Evolutionary conservation across 2,797 vertebrate species (phyloP).

Genomic region (Phoeniculus purpureus): DNA sequence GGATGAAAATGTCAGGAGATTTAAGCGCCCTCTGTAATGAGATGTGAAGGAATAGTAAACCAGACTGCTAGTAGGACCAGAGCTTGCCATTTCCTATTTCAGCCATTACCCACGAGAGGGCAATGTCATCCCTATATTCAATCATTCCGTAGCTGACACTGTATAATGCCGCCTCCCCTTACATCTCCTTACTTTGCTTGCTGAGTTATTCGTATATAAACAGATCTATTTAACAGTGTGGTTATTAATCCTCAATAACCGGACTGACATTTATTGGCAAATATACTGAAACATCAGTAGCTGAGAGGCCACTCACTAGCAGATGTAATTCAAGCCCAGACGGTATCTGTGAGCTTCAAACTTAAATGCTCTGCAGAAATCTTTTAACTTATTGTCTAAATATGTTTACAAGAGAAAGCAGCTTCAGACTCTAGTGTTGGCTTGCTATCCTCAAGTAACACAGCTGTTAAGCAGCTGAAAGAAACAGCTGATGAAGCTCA

Average conservation of each 20-base stretch:
- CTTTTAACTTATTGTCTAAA: neutral
- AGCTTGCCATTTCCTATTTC: neutral
- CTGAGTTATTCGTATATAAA: neutral
- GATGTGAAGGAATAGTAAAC: neutral
- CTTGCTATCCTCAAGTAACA: neutral
- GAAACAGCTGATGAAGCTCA: neutral
- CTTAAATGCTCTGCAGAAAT: neutral
- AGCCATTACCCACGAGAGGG: constrained; percentile 61
- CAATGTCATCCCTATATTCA: constrained; percentile 41
- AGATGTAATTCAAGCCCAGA: neutral
- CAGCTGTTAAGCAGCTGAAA: neutral
- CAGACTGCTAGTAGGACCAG: too few relatives aligned
- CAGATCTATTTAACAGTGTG: neutral
- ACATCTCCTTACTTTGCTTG: neutral
- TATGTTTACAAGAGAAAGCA: neutral
- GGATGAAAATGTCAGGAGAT: neutral
- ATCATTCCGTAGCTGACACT: fast-evolving
- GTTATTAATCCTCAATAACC: neutral
- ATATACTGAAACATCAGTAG: neutral
- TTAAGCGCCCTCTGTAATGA: neutral
- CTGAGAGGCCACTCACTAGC: neutral
- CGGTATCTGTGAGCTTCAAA: neutral
- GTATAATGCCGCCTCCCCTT: fast-evolving
- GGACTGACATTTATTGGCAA: neutral
- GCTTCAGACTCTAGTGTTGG: neutral